phyloP scores from a whole-genome alignment of 2,888 invertebrate species.

The Diadegma fenestrale region DNA sequence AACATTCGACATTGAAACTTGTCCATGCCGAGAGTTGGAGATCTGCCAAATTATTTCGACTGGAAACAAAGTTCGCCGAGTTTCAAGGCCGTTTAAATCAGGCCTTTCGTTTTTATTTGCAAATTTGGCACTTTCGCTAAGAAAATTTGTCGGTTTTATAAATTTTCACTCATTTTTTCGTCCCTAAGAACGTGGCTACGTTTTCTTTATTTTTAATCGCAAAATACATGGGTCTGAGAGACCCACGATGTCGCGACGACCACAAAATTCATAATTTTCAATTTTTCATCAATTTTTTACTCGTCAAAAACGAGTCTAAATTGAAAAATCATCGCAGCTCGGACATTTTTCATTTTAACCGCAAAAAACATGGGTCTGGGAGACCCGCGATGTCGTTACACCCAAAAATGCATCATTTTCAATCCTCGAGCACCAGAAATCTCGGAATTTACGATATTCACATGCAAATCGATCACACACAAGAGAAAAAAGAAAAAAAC shows the following conservation, averaged over 20 bases:
- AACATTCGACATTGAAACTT: not conserved
- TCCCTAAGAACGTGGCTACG: not conserved
- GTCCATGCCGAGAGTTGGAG: not conserved
- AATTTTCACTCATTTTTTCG: not conserved
- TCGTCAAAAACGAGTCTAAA: not conserved
- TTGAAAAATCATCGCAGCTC: not conserved
- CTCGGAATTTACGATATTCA: not conserved
- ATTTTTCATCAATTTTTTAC: not conserved
- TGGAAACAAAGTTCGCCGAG: not conserved
- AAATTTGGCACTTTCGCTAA: no score
- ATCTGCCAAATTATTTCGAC: not conserved
- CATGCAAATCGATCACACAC: slow-evolving; percentile 19
- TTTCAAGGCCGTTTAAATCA: not conserved
- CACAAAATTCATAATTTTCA: no score
- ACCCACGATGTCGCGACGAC: no score
- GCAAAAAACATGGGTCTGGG: no score
- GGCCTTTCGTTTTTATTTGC: no score
- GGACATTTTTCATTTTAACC: no score
- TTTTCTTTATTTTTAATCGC: no score
- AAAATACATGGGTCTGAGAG: no score
- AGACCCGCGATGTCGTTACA: no score
- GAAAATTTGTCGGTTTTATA: no score
- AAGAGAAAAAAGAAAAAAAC: slow-evolving; percentile 3
- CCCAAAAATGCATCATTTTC: no score
- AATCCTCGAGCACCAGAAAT: not conserved